A percentile compares a stretch with the other conserved stretches of the same genome.
Evolutionary conservation across 2,113 vertebrate genomes (phyloP).

Genomic region (Amphilophus citrinellus): DNA sequence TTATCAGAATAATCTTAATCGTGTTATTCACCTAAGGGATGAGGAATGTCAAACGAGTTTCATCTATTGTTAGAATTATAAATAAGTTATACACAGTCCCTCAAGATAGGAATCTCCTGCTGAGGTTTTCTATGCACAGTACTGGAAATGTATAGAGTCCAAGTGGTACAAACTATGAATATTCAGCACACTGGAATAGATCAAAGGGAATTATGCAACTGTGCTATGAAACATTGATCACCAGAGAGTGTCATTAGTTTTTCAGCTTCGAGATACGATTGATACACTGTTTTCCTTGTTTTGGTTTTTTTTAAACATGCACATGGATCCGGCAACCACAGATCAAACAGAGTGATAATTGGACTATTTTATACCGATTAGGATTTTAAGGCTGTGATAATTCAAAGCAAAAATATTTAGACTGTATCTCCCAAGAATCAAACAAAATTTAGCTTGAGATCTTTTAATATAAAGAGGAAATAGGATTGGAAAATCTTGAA

Average conservation of each 20-base stretch:
- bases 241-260: constrained; percentile 41
- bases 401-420: neutral
- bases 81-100: constrained; percentile 1
- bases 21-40: constrained; percentile 10
- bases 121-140: constrained; percentile 12
- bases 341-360: constrained; percentile 21
- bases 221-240: constrained; percentile 58
- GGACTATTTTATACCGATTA: neutral
- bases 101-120: neutral
- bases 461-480: neutral
- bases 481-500: neutral
- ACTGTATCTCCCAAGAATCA: neutral
- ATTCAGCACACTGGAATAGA: constrained; percentile 35
- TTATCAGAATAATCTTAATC: constrained; percentile 17
- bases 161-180: constrained; percentile 58
- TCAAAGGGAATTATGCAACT: constrained; percentile 71
- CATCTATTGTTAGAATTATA: constrained; percentile 20
- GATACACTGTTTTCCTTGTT: constrained; percentile 24
- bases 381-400: neutral
- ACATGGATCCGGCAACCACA: neutral
- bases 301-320: neutral
- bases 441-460: neutral
- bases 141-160: constrained; percentile 42
- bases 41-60: constrained; percentile 9
- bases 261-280: constrained; percentile 44